phyloP scores from a whole-genome alignment of 2,113 vertebrate species.

The Octodon degus region DNA sequence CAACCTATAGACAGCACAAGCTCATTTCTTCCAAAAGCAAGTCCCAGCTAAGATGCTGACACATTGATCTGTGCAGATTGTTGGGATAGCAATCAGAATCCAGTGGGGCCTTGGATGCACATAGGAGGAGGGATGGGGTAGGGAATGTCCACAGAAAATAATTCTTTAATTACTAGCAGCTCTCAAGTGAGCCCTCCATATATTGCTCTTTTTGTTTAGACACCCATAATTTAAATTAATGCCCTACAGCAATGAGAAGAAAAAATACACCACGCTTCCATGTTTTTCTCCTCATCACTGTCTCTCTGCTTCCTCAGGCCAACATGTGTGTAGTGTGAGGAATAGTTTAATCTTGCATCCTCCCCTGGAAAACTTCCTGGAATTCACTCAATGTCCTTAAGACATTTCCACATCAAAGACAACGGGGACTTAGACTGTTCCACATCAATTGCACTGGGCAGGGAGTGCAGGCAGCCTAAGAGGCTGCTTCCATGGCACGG shows the following conservation, averaged over 20 bases:
- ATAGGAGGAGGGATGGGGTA: fast-evolving
- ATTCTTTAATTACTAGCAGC: background rate
- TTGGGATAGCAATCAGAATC: background rate
- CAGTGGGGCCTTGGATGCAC: fast-evolving
- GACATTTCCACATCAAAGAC: slow-evolving; percentile 77
- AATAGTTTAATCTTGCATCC: background rate
- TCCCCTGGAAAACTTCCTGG: slow-evolving; percentile 60
- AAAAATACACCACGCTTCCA: background rate
- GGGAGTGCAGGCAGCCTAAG: slow-evolving; percentile 30
- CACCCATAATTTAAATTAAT: slow-evolving; percentile 28
- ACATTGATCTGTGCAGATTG: background rate
- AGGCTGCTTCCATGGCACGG: slow-evolving; percentile 45
- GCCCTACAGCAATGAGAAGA: background rate
- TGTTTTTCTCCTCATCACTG: background rate
- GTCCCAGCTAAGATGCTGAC: background rate
- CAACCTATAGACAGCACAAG: background rate
- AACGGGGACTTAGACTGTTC: background rate
- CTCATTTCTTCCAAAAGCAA: background rate
- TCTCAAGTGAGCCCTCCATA: background rate
- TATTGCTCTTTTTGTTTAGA: background rate
- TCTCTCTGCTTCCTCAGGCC: background rate
- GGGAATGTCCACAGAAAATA: background rate
- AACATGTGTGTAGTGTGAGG: background rate
- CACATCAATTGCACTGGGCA: background rate
- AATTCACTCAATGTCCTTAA: slow-evolving; percentile 39